A percentile compares a stretch with the other conserved stretches of the same genome.
Conservation (phyloP, 2,888 invertebrate species). For the Macropis europaea region DNA sequence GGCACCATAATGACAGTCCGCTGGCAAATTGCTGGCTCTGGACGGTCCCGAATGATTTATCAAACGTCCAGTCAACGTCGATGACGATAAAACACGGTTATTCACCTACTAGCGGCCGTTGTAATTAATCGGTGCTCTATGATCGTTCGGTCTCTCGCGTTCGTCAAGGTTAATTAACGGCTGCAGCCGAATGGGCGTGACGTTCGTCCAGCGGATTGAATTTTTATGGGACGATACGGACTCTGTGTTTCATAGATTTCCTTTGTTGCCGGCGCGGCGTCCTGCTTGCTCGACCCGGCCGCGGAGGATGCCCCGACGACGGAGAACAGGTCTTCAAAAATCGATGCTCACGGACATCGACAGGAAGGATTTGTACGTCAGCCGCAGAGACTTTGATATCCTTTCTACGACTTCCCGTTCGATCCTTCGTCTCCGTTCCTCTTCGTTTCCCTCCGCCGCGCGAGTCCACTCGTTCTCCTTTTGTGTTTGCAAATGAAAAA, state of each 20-base stretch:
- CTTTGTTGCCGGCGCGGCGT: too few species aligned
- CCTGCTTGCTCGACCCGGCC: too few species aligned
- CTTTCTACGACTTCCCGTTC: slow-evolving; percentile 8
- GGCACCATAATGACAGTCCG: slow-evolving; percentile 57
- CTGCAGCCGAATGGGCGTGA: too few species aligned
- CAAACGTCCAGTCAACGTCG: slow-evolving; percentile 53
- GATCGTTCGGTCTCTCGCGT: too few species aligned
- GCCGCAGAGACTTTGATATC: slow-evolving; percentile 17
- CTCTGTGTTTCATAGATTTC: too few species aligned
- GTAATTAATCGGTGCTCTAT: too few species aligned
- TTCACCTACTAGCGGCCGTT: slow-evolving; percentile 32
- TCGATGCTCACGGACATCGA: slow-evolving; percentile 24
- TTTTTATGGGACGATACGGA: too few species aligned
- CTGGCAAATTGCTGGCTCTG: slow-evolving; percentile 59
- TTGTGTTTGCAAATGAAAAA: slow-evolving; percentile 39
- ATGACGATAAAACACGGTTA: slow-evolving; percentile 41
- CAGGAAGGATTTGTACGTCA: slow-evolving; percentile 25
- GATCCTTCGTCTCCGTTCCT: neutral
- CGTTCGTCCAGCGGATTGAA: too few species aligned
- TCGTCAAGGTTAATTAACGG: too few species aligned
- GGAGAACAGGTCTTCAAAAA: slow-evolving; percentile 34
- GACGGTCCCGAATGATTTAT: slow-evolving; percentile 58
- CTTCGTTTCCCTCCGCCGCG: neutral
- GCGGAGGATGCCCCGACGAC: too few species aligned
- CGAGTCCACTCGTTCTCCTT: neutral